These are phyloP conservation scores for Blastomussa wellsi DNA, from an alignment of 92 coral and sea anemone species.

Conservation along the genomic window DNA sequence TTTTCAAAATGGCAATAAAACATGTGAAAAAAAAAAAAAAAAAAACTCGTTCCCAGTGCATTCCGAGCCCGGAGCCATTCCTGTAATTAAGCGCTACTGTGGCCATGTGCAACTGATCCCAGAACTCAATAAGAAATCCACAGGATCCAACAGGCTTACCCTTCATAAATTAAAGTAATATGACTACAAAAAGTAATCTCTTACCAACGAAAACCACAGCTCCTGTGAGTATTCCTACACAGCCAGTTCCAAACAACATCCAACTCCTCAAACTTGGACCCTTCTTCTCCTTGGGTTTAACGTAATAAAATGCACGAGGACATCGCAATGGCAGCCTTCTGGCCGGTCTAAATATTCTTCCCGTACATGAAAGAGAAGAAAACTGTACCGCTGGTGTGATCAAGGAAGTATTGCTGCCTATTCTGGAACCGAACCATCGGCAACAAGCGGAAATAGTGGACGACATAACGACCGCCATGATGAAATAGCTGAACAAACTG, in stretches of 20 bases:
- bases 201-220: constrained; percentile 75
- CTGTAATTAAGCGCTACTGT: too few relatives aligned
- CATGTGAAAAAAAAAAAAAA: too few relatives aligned
- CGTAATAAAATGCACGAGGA: constrained; percentile 81
- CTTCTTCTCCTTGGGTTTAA: constrained; percentile 90
- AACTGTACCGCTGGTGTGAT: constrained; percentile 8
- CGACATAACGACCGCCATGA: constrained; percentile 38
- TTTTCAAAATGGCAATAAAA: too few relatives aligned
- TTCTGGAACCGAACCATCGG: constrained; percentile 23
- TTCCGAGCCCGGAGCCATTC: too few relatives aligned
- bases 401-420: neutral
- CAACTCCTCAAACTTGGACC: constrained; percentile 87
- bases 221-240: constrained; percentile 58
- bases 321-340: constrained; percentile 56
- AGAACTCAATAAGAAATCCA: neutral
- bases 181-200: constrained; percentile 14
- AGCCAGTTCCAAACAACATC: constrained; percentile 74
- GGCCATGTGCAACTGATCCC: neutral
- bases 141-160: neutral
- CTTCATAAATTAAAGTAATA: neutral
- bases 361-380: constrained; percentile 25
- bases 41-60: too few relatives aligned
- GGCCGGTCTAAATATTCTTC: constrained; percentile 7
- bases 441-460: constrained; percentile 19
- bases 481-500: constrained; percentile 23